phyloP scores from a whole-genome alignment of 2,888 invertebrate genomes.

The Deroplatys truncata region DNA sequence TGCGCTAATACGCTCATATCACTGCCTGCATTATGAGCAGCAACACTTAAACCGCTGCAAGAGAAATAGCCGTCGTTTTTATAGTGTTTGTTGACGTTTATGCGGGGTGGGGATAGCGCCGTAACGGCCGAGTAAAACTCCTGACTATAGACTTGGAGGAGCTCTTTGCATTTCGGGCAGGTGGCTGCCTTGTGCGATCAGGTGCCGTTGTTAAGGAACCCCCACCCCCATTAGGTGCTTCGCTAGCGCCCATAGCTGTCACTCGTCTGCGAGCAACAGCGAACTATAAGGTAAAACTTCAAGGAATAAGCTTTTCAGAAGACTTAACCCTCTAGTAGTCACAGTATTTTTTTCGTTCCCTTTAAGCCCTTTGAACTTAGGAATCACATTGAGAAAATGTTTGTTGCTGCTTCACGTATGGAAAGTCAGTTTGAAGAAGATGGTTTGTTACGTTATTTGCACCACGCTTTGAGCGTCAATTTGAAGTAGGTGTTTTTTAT shows the following conservation, averaged over 20 bases:
- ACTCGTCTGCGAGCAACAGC: not conserved
- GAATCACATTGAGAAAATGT: too few species aligned
- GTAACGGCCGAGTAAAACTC: not conserved
- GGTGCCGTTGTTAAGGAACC: constrained; percentile 11
- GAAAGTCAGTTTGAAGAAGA: too few species aligned
- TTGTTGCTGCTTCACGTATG: too few species aligned
- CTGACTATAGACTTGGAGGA: not conserved
- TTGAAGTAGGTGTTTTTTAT: too few species aligned
- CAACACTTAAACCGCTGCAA: not conserved
- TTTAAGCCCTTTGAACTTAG: too few species aligned
- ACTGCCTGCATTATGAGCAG: not conserved
- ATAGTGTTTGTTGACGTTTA: constrained; percentile 21
- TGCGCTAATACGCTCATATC: not conserved
- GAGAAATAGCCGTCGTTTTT: constrained; percentile 16
- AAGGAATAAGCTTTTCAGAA: too few species aligned
- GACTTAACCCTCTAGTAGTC: too few species aligned
- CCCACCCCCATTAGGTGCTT: not conserved
- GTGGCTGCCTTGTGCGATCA: constrained; percentile 14
- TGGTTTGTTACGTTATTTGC: too few species aligned
- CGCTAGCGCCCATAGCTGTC: not conserved
- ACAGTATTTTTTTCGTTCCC: too few species aligned
- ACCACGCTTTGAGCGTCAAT: too few species aligned
- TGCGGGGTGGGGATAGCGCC: not conserved
- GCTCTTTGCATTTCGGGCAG: constrained; percentile 22
- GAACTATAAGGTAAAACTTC: not conserved